A percentile compares a stretch with the other conserved stretches of the same genome.
phyloP scores from a whole-genome alignment of 2,797 vertebrate genomes.

The Staurois parvus region DNA sequence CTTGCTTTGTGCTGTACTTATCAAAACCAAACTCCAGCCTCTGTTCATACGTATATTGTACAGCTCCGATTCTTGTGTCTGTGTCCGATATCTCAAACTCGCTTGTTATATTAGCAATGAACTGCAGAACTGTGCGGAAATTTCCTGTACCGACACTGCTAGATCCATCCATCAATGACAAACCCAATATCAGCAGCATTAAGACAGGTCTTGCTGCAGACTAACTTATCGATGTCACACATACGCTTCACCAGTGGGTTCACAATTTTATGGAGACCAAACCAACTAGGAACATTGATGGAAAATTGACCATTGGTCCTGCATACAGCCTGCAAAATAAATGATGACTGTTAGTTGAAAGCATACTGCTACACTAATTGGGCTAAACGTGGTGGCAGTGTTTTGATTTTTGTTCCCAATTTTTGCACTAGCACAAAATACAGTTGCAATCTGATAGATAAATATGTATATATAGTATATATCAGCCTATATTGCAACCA shows the following conservation, averaged over 20 bases:
- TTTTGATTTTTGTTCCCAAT: no score
- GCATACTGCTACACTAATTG: no score
- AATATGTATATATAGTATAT: no score
- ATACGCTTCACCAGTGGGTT: slow-evolving; percentile 91
- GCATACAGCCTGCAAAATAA: slow-evolving; percentile 88
- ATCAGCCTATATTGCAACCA: no score
- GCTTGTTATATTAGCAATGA: slow-evolving; percentile 92
- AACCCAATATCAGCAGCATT: slow-evolving; percentile 96
- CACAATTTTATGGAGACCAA: slow-evolving; percentile 85
- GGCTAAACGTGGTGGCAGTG: no score
- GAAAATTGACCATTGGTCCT: slow-evolving; percentile 91
- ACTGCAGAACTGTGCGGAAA: slow-evolving; percentile 95
- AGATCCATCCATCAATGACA: slow-evolving; percentile 96
- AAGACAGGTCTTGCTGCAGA: slow-evolving; percentile 97
- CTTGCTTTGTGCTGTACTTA: slow-evolving; percentile 85
- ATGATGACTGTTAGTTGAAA: neutral
- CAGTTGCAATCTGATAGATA: no score
- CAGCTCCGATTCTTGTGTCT: slow-evolving; percentile 89
- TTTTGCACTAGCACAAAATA: no score
- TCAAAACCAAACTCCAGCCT: slow-evolving; percentile 93
- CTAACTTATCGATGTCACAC: slow-evolving; percentile 87
- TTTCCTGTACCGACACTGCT: slow-evolving; percentile 94
- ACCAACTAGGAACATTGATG: slow-evolving; percentile 90
- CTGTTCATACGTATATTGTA: slow-evolving; percentile 98
- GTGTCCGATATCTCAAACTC: slow-evolving; percentile 98